A percentile compares a stretch with the other conserved stretches of the same genome.
These are phyloP conservation scores for Nesoenas mayeri DNA, from an alignment of 2,113 vertebrate species.

Conservation along the genomic window DNA sequence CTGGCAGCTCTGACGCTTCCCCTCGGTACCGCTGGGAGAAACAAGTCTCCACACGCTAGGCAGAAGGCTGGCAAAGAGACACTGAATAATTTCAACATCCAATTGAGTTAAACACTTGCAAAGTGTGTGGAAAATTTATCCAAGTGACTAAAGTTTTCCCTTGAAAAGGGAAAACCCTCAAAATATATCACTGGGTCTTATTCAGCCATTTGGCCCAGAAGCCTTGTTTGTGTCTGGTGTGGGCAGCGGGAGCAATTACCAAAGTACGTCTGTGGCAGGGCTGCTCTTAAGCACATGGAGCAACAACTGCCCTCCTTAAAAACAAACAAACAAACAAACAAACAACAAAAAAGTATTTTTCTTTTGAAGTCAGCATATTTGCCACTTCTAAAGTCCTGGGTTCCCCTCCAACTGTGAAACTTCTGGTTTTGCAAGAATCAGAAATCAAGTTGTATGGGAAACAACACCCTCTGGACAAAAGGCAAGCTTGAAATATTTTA, in stretches of 20 bases:
- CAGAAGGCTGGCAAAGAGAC: neutral
- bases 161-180: neutral
- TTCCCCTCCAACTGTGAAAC: neutral
- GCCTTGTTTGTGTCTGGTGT: rapidly evolving
- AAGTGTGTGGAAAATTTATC: neutral
- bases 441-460: rapidly evolving
- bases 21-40: neutral
- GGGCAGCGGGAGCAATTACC: neutral
- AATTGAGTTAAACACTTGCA: neutral
- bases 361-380: neutral
- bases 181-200: neutral
- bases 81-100: neutral
- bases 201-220: neutral
- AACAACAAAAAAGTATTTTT: neutral
- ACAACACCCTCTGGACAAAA: neutral
- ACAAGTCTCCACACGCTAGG: neutral
- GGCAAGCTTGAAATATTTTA: neutral
- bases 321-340: neutral
- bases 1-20: neutral
- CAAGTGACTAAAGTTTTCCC: neutral
- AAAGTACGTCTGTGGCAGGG: neutral
- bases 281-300: neutral
- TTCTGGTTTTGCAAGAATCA: neutral
- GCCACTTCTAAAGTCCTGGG: neutral
- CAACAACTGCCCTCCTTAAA: neutral